Evolutionary conservation across 2,113 vertebrate genomes (phyloP).

Genomic region (Prionailurus viverrinus): DNA sequence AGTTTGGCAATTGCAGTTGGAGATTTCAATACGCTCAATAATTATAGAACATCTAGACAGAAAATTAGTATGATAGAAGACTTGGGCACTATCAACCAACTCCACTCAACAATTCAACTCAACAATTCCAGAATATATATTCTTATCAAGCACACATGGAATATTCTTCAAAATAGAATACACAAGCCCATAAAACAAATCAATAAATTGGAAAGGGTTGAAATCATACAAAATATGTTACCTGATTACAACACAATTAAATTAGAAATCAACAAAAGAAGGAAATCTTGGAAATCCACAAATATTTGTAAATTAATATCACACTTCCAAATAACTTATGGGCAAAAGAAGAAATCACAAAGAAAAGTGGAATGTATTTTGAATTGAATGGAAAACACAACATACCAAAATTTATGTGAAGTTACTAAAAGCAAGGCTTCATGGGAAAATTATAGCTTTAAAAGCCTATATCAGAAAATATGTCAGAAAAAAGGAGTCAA

Average conservation of each 20-base stretch:
- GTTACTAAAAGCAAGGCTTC: neutral
- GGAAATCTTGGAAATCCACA: neutral
- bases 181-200: neutral
- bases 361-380: conserved; percentile 35
- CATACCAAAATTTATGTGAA: neutral
- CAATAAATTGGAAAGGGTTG: neutral
- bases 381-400: neutral
- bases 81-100: neutral
- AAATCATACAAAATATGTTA: neutral
- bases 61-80: conserved; percentile 9
- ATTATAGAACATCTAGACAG: neutral
- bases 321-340: neutral
- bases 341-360: neutral
- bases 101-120: neutral
- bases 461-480: neutral
- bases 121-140: neutral
- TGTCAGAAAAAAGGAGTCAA: neutral
- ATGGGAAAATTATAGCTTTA: neutral
- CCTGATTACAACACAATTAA: neutral
- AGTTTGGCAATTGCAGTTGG: neutral
- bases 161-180: neutral
- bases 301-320: conserved; percentile 1
- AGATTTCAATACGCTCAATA: neutral
- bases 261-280: neutral
- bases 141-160: neutral